These are phyloP conservation scores for Ailuropoda melanoleuca DNA, from an alignment of 2,113 vertebrate genomes.

Conservation along the genomic window DNA sequence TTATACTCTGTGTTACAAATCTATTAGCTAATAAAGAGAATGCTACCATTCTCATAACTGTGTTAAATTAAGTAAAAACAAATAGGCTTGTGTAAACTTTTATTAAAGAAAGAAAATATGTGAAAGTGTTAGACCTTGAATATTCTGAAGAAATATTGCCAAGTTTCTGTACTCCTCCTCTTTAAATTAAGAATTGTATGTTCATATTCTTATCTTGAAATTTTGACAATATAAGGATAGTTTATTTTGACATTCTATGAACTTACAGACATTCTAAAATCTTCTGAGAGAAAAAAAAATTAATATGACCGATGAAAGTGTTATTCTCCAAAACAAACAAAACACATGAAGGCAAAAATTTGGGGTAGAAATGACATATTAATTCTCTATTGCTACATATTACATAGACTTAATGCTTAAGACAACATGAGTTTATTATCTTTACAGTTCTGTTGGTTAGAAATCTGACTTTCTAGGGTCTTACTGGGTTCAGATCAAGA, in stretches of 20 bases:
- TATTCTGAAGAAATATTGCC: background rate
- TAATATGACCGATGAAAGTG: background rate
- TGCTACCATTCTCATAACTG: background rate
- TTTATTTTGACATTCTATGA: background rate
- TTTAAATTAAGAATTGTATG: background rate
- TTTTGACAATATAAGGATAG: background rate
- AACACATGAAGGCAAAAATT: background rate
- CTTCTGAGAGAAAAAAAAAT: background rate
- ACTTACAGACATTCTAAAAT: background rate
- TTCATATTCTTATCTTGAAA: background rate
- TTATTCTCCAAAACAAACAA: background rate
- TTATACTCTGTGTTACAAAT: background rate
- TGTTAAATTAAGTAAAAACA: background rate
- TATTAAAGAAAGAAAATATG: background rate
- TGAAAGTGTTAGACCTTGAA: background rate
- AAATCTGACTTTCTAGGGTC: background rate
- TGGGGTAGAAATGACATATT: background rate
- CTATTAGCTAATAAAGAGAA: background rate
- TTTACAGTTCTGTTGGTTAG: background rate
- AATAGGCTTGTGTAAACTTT: background rate
- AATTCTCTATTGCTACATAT: background rate
- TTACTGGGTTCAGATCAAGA: background rate
- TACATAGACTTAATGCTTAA: background rate
- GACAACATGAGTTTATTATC: background rate
- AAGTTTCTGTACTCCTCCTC: background rate